These are phyloP conservation scores for Ischnus inquisitorius DNA, from an alignment of 2,888 invertebrate genomes.

Conservation along the genomic window DNA sequence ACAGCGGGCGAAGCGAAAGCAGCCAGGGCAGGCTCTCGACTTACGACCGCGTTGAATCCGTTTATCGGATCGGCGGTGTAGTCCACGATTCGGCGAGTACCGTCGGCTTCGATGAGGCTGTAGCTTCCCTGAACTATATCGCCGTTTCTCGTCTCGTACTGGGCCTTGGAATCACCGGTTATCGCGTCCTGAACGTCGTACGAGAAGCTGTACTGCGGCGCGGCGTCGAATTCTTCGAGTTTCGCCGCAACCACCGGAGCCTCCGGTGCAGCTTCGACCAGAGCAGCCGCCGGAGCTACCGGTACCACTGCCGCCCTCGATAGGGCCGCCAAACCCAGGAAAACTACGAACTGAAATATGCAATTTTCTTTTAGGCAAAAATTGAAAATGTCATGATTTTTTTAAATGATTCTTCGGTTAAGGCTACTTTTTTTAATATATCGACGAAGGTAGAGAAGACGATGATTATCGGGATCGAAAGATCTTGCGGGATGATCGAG, in stretches of 20 bases:
- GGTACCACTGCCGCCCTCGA: slow-evolving; percentile 85
- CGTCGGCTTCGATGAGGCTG: slow-evolving; percentile 81
- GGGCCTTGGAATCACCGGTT: slow-evolving; percentile 82
- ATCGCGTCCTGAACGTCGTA: slow-evolving; percentile 81
- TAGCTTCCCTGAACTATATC: slow-evolving; percentile 82
- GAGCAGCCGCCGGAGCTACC: slow-evolving; percentile 69
- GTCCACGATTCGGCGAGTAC: slow-evolving; percentile 80
- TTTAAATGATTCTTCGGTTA: no score
- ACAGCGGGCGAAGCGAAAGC: slow-evolving; percentile 77
- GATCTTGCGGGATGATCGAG: neutral
- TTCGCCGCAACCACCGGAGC: slow-evolving; percentile 74
- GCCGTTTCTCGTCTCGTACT: slow-evolving; percentile 81
- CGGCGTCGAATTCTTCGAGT: slow-evolving; percentile 79
- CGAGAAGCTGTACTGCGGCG: slow-evolving; percentile 80
- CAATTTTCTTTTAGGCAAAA: neutral
- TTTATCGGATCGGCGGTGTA: slow-evolving; percentile 81
- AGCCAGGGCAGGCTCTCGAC: slow-evolving; percentile 78
- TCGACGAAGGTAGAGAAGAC: no score
- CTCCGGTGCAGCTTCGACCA: slow-evolving; percentile 66
- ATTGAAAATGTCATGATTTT: neutral
- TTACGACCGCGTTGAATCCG: slow-evolving; percentile 84
- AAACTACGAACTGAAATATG: slow-evolving; percentile 79
- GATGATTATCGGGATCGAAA: no score
- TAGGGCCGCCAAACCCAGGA: slow-evolving; percentile 83
- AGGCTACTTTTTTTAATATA: no score